Evolutionary conservation across 2,888 invertebrate genomes (phyloP), one percentile per base, ranked within the genome.

Genomic region (Drosophila dives): DNA sequence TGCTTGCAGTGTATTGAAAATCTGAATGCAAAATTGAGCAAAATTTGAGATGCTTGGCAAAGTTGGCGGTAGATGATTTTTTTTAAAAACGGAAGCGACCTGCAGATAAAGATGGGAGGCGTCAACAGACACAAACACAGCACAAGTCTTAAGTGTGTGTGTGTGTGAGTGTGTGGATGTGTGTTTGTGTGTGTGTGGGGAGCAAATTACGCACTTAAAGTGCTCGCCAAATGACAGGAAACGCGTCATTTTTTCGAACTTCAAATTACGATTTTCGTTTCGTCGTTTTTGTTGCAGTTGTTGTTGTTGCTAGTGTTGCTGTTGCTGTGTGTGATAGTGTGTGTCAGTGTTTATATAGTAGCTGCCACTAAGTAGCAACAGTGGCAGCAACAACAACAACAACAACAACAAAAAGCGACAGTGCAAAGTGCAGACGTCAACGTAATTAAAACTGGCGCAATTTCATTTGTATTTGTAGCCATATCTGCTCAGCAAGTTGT

Each of bases 161-260:
- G 36, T 60, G 40, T 64, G 36, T 55, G 11, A n/a, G 42, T 60
- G 38, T 55, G 20, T 64, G 33, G 11, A 29, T 40, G 45, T 34
- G 40, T 61, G 51, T 67, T 17, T 61, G 50, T 71, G 60, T 72
- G 66, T 86, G 76, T 86, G 85, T 78, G 81, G 87, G 82, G 85
- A 86, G 85, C 81, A 90, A 90, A 91, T 91, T 90, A 90, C 91
- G 90, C 90, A 90, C 90, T 85, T 84, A 90, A 90, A 89, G 85
- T 84, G 85, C 85, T 85, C 89, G 89, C 91, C 86, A 90, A 90
- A 90, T 86, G 89, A 83, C 91, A 90, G 90, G 90, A 90, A 90
- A 82, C 89, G 89, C 90, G 91, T 90, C 89, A 90, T 90, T 90
- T 87, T 89, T 87, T 89, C 90, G 87, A 87, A 89, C 89, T 87